Evolutionary conservation across 2,888 invertebrate genomes (phyloP), one percentile per base, ranked within the genome.

Genomic region (Plusia festucae): DNA sequence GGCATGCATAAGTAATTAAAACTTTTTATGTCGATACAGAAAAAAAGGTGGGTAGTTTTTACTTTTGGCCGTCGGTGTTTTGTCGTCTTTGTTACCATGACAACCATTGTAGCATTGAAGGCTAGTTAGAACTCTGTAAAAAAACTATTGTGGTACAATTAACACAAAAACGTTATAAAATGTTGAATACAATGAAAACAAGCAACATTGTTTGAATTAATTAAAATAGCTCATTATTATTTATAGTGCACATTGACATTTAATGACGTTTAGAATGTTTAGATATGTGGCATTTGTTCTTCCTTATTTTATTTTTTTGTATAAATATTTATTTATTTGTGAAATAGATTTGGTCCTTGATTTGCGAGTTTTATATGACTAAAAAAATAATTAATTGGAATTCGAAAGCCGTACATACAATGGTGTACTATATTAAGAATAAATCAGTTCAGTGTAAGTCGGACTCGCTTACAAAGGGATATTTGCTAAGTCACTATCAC

Each of bases 171-270:
- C n/a, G 20, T 16, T 18, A 1, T 34, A 51, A 61, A 30, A 15
- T 18, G 27, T 27, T 18, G 2, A 57, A n/a, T 13, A 32, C n/a
- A 15, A 20, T 34, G 9, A 16, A 56, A 46, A 30, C 40, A 56
- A 44, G 15, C 6, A 27, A 52, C 27, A 55, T 62, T 62, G 46
- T 74, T 11, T 20, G n/a, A 30, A 16, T 55, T 74, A 13, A 70
- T 74, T 63, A 63, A 59, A 58, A 62, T 71, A 49, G 6, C 15
- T 53, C 3, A 58, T 70, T 51, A 24, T 32, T 27, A 62, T 53
- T 32, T 8, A 34, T 20, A 40, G 13, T 9, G 22, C 13, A 32
- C 30, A 53, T 59, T 32, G 51, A 60, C 46, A 46, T 20, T 30
- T 46, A 54, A 61, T 58, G 18, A 55, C 18, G 30, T 24, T 9